phyloP scores from a whole-genome alignment of 2,113 vertebrate species.

The Candoia aspera region DNA sequence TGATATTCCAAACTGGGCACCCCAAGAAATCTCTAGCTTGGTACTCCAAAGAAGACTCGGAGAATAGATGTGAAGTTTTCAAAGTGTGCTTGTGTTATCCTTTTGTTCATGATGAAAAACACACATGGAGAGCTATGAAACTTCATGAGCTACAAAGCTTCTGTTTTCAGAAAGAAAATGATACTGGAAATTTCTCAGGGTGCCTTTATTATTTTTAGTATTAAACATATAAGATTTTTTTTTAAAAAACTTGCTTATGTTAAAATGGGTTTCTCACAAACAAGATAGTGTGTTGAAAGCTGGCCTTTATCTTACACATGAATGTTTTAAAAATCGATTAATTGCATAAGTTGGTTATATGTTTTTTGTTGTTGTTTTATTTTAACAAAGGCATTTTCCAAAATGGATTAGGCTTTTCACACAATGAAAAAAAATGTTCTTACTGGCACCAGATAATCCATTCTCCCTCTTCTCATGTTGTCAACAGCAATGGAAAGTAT shows the following conservation, averaged over 20 bases:
- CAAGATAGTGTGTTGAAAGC: background rate
- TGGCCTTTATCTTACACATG: background rate
- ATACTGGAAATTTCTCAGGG: background rate
- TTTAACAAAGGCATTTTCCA: background rate
- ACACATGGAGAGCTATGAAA: background rate
- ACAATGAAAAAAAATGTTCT: background rate
- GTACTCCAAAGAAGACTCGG: background rate
- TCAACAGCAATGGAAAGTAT: background rate
- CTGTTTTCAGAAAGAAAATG: background rate
- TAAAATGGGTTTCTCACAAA: background rate
- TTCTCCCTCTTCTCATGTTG: background rate
- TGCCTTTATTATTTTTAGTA: background rate
- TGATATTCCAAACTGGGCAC: background rate
- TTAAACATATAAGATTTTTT: background rate
- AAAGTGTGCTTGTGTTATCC: background rate
- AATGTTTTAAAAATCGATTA: background rate
- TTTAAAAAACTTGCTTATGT: background rate
- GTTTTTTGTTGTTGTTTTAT: background rate
- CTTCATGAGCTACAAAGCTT: background rate
- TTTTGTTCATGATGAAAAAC: background rate
- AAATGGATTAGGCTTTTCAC: background rate
- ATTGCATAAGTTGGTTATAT: background rate
- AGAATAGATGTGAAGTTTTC: background rate
- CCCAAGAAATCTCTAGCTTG: background rate
- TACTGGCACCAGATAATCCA: background rate